Conservation (phyloP, 2,797 vertebrate species). For the Orientallactaga sibirica region DNA sequence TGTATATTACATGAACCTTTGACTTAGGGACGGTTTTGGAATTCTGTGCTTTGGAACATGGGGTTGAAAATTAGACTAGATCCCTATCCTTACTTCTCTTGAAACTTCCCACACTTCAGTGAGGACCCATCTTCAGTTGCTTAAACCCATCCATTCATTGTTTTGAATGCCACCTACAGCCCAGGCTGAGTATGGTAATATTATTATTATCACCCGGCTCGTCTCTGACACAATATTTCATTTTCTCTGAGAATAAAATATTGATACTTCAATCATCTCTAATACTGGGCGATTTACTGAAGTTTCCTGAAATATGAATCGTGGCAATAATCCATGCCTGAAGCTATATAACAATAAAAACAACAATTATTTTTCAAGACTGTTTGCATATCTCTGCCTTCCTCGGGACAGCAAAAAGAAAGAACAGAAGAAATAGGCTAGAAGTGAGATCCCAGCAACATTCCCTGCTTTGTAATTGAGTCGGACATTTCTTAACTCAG, state of each 20-base stretch:
- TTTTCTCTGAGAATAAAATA: conserved; percentile 59
- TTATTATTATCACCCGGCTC: neutral
- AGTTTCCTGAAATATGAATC: conserved; percentile 65
- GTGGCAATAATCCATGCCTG: conserved; percentile 39
- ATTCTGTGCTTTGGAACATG: neutral
- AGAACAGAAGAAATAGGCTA: conserved; percentile 65
- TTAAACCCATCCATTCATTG: neutral
- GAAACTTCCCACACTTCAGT: neutral
- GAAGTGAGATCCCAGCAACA: conserved; percentile 43
- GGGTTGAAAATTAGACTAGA: neutral
- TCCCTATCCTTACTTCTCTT: neutral
- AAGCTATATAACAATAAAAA: conserved; percentile 60
- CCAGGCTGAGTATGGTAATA: neutral
- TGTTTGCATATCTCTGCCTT: conserved; percentile 24
- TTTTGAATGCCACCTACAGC: neutral
- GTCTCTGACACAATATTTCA: conserved; percentile 62
- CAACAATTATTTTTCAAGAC: conserved; percentile 39
- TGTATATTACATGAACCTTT: neutral
- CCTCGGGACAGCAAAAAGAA: conserved; percentile 7
- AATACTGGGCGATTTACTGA: conserved; percentile 47
- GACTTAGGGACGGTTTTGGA: neutral
- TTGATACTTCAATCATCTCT: conserved; percentile 47
- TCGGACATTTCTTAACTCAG: conserved; percentile 29
- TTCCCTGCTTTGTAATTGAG: conserved; percentile 48
- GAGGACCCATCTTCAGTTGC: neutral